phyloP scores from a whole-genome alignment of 2,888 invertebrate genomes.

The Eupelmus urozonus region DNA sequence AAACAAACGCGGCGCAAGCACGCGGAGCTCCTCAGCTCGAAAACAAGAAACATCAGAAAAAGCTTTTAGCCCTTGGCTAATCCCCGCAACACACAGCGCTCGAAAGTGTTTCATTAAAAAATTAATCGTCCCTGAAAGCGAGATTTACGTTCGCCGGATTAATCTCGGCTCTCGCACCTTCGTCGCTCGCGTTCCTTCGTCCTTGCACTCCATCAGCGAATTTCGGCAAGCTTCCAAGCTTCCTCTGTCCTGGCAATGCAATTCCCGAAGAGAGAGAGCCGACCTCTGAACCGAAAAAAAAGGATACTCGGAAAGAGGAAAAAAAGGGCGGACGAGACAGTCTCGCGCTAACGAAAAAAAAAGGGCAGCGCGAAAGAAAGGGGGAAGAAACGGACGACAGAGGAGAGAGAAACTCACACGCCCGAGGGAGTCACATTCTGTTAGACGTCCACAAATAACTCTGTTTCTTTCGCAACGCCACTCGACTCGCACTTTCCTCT shows the following conservation, averaged over 20 bases:
- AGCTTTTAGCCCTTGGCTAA: no score
- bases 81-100: no score
- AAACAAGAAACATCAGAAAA: no score
- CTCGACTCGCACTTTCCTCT: neutral
- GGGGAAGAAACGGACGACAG: neutral
- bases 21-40: no score
- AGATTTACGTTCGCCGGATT: conserved; percentile 47
- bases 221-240: conserved; percentile 55
- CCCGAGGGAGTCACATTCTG: conserved; percentile 18
- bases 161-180: conserved; percentile 50
- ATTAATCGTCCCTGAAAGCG: conserved; percentile 45
- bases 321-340: neutral
- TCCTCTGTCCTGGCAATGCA: conserved; percentile 25
- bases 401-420: neutral
- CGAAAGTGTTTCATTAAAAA: conserved; percentile 46
- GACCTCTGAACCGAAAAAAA: neutral
- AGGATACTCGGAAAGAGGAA: neutral
- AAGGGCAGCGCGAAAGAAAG: neutral
- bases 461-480: conserved; percentile 14
- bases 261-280: conserved; percentile 15
- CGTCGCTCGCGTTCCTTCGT: neutral
- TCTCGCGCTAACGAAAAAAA: neutral
- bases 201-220: conserved; percentile 36
- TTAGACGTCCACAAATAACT: conserved; percentile 44
- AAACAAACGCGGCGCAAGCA: no score